Conservation (phyloP, 2,797 vertebrate species). For the Ctenopoma multispine region DNA sequence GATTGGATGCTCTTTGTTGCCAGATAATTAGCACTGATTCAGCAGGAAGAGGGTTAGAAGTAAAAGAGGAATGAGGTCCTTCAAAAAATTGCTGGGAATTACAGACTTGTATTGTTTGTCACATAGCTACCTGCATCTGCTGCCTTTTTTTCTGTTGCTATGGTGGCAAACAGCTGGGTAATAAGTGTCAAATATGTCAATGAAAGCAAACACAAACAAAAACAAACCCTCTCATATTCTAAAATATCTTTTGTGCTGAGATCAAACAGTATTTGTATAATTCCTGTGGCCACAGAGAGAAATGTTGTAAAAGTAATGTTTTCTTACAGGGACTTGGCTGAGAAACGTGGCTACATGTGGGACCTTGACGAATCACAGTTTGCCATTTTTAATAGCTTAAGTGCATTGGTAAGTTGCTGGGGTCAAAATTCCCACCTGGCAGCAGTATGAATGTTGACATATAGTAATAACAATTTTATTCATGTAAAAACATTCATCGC, state of each 20-base stretch:
- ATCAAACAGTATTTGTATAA: background rate
- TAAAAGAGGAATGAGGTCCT: too few species aligned
- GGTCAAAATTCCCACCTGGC: background rate
- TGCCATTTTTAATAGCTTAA: background rate
- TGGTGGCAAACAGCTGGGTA: too few species aligned
- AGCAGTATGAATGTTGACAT: background rate
- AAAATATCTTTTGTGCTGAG: background rate
- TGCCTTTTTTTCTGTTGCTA: background rate
- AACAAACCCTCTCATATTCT: background rate
- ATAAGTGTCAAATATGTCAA: too few species aligned
- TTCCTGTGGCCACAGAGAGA: too few species aligned
- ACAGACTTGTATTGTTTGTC: too few species aligned
- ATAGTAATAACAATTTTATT: background rate
- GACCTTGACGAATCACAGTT: background rate
- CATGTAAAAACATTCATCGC: too few species aligned
- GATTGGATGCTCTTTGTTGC: too few species aligned
- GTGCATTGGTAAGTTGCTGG: background rate
- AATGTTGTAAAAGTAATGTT: too few species aligned
- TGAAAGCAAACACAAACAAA: background rate
- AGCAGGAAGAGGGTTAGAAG: too few species aligned
- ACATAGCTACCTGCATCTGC: background rate
- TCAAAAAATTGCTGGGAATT: too few species aligned
- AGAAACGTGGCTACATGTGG: too few species aligned
- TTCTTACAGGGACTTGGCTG: background rate
- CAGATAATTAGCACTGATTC: too few species aligned